Base-by-base conservation (phyloP, 2,797 vertebrate genomes). In the Megalops cyprinoides region DNA sequence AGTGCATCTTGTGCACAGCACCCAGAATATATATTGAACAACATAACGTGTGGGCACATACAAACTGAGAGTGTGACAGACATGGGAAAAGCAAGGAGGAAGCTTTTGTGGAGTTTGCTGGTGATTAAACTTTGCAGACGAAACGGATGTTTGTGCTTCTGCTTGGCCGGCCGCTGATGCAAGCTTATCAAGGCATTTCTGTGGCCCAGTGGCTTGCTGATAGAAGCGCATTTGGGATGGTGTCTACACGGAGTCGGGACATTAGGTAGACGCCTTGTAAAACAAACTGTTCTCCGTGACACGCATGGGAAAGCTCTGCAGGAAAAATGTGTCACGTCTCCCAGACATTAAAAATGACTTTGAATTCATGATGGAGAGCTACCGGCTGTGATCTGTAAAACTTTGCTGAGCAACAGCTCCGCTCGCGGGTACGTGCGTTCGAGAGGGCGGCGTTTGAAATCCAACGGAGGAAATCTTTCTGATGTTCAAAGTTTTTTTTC, bases 171-270 rank as follows among this genome's bases (percentile, higher is more conserved):
- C 7, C n/a, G 8, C 65, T 73, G 31, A 7, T 5, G 25, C 7
- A 53, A 53, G 34, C n/a, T 20, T 28, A 37, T 14, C 14, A 48
- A 18, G 58, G 58, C n/a, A 5, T 58, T 79, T 5, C 85, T 84
- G 82, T 88, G 89, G 87, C 85, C 89, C 88, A 87, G 82, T 83
- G 85, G 82, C 85, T 91, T 90, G 92, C 82, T 86, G 89, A 92
- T 91, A 48, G 83, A 85, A 81, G 51, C 12, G 86, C 85, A 88
- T 88, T 90, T 88, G 87, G 89, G 88, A 82, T 87, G 79, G 67
- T 18, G 23, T 77, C 86, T 76, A 82, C 84, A 73, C 71, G 20
- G 87, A 84, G 14, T 31, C 76, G 84, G 90, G 85, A 91, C 90
- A 92, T 92, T 92, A 91, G 84, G 84, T 31, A 53, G 65, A 34